Evolutionary conservation across 2,113 vertebrate genomes (phyloP), one percentile per base, ranked within the genome.

Genomic region (Origma solitaria): DNA sequence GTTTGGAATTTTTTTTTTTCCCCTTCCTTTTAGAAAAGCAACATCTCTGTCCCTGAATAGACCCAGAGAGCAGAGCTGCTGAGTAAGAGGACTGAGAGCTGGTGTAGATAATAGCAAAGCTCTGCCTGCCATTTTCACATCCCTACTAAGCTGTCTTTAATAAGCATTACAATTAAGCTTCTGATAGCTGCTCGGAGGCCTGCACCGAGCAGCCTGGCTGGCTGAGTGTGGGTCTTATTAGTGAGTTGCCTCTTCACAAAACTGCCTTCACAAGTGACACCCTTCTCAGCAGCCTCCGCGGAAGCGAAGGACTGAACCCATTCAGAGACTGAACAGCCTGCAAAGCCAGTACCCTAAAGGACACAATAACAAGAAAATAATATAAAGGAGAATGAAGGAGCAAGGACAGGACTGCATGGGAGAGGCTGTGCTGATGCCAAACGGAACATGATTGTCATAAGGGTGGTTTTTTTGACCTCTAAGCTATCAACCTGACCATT

Each of bases 131-230:
- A 64, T 96, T 94, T 96, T 93, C 93, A 94, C 82, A 84, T 92
- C 79, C 79, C 72, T 84, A 79, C 92, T 97, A 96, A 96, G 93
- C 88, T 94, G 90, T 83, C 85, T 96, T 93, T 96, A 94, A 96
- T 96, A 95, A 96, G 94, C 94, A 96, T 96, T 80, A 96, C 95
- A 96, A 96, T 96, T 95, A 96, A 96, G 82, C 85, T 94, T 50
- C 94, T 93, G 93, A 92, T 93, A 95, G 94, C 82, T 95, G 90
- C 85, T 95, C 2, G 1, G 68, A 93, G 92, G 87, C 82, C 92
- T 62, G 80, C 58, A 47, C 2, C 1, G 72, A 95, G 38, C 61
- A 68, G 76, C 31, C 88, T 70, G 79, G 78, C 75, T 90, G 71
- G 40, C 76, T 94, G 82, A 94, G 76, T 64, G 53, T 10, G 69